These are phyloP conservation scores for Hyperoplus immaculatus DNA, from an alignment of 2,797 vertebrate species.

Conservation along the genomic window DNA sequence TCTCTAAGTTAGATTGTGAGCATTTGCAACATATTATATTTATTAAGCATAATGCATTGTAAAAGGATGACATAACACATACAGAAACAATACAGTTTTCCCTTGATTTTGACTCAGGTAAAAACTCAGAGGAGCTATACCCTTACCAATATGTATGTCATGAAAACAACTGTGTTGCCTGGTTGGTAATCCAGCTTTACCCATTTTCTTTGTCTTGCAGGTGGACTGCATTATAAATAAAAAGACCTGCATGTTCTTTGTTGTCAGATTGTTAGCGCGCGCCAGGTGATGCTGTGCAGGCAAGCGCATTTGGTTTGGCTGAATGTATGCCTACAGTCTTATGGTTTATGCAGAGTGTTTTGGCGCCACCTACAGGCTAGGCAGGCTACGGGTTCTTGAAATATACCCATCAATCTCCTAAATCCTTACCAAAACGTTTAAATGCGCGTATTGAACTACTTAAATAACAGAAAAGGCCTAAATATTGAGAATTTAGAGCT, in stretches of 20 bases:
- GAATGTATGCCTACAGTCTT: not conserved
- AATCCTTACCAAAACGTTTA: not conserved
- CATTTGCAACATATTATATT: not conserved
- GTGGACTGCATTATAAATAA: not conserved
- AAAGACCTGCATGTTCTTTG: slow-evolving; percentile 2
- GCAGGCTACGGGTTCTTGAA: not conserved
- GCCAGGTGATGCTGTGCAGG: not conserved
- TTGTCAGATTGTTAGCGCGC: not conserved
- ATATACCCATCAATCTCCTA: not conserved
- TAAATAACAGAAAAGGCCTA: no score
- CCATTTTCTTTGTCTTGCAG: not conserved
- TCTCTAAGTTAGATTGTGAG: not conserved
- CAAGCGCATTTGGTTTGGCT: not conserved
- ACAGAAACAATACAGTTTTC: not conserved
- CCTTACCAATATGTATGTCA: not conserved
- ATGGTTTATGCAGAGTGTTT: slow-evolving; percentile 6
- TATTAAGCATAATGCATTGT: not conserved
- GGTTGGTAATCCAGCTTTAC: not conserved
- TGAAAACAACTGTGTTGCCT: not conserved
- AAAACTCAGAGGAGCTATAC: not conserved
- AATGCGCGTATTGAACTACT: no score
- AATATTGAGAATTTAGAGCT: no score
- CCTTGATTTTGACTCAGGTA: not conserved
- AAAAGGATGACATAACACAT: not conserved
- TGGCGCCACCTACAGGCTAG: slow-evolving; percentile 51